Evolutionary conservation across 2,888 invertebrate species (phyloP).

Genomic region (Diploptera punctata): DNA sequence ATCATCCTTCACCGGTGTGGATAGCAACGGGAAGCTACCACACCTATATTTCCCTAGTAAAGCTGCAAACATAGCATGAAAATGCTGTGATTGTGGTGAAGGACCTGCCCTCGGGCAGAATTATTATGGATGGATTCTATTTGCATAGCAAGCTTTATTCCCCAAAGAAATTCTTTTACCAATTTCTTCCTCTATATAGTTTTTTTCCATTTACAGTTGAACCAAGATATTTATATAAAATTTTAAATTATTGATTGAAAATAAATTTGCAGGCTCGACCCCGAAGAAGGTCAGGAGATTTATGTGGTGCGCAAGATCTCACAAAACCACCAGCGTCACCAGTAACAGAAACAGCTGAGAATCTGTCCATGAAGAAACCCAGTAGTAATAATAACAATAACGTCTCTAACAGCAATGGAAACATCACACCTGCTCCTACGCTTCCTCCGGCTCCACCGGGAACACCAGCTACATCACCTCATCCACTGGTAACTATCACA

Average conservation of each 20-base stretch:
- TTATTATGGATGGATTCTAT: too few species aligned
- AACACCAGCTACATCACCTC: conserved; percentile 41
- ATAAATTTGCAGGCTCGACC: conserved; percentile 73
- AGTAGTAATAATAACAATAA: conserved; percentile 26
- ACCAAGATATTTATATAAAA: too few species aligned
- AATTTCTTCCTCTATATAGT: too few species aligned
- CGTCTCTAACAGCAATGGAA: conserved; percentile 25
- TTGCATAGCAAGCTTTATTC: too few species aligned
- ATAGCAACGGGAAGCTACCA: too few species aligned
- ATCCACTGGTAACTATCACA: conserved; percentile 41
- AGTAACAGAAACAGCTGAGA: conserved; percentile 59
- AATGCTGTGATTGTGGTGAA: too few species aligned
- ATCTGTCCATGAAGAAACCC: conserved; percentile 67
- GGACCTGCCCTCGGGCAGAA: too few species aligned
- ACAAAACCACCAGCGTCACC: conserved; percentile 52
- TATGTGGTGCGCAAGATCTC: conserved; percentile 67
- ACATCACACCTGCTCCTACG: conserved; percentile 46
- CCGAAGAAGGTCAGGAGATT: conserved; percentile 81
- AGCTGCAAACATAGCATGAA: too few species aligned
- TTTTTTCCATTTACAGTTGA: too few species aligned
- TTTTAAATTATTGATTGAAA: neutral
- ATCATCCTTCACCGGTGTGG: too few species aligned
- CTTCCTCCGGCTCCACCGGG: conserved; percentile 48
- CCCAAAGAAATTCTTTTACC: too few species aligned
- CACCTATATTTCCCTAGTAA: too few species aligned